Base-by-base conservation (phyloP, 2,113 vertebrate genomes). In the Calonectris borealis region DNA sequence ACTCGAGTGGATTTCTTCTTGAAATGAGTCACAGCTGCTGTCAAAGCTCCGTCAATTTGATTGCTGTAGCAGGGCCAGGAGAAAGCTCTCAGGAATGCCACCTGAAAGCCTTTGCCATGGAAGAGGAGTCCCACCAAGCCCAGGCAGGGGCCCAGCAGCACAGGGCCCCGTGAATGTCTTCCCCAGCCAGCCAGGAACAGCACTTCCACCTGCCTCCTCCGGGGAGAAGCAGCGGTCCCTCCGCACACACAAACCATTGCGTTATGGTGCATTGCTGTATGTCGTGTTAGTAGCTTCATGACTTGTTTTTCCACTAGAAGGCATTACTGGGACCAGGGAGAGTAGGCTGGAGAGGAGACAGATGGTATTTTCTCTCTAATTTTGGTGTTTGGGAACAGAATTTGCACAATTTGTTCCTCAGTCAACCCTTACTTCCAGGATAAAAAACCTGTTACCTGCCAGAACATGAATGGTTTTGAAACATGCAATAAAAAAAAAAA, bases 301-400 rank as follows among this genome's bases (percentile, higher is more conserved):
- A 62, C 64, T 72, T 72, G 25, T 87, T 91, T 87, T 94, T 92
- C 78, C 62, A 52, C 6, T 21, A 88, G 51, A 89, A 90, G 84
- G 73, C 70, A 83, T 83, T n/a, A 8, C 36, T 57, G 78, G n/a
- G 89, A 83, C 38, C 3, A 15, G 58, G 32, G 68, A 89, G 88
- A 77, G 62, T 66, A 85, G 89, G 83, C 87, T 95, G 77, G 58
- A 91, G 81, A 91, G 62, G 46, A 92, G 86, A 83, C 93, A 96
- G 96, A 96, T 96, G 94, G 94, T 88, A 93, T 95, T 97, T 97
- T 92, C 83, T 94, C 60, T 95, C 85, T 86, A 80, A 73, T 95
- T 95, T 92, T 90, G 79, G 82, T 95, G 82, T 93, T 95, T 97
- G 78, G 89, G 96, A 95, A 94, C 89, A 94, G 78, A 95, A 96